Percentiles rank a stretch among this genome's conserved stretches.
These are phyloP conservation scores for Gandaritis pyraliata DNA, from an alignment of 2,888 invertebrate genomes.

Conservation along the genomic window DNA sequence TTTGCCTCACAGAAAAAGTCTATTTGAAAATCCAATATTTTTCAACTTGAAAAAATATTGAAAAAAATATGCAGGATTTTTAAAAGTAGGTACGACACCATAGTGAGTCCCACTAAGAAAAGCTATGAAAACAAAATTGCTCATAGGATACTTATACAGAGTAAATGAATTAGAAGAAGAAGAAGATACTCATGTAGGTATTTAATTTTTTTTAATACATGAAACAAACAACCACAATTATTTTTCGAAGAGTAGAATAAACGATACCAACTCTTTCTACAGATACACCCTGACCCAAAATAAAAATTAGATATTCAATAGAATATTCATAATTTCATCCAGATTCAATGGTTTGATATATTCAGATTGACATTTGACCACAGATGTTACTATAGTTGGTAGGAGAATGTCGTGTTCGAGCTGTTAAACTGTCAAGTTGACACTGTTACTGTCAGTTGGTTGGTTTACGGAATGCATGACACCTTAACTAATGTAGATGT, in stretches of 20 bases:
- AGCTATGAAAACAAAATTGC: no score
- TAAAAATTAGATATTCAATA: constrained; percentile 19
- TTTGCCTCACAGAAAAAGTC: no score
- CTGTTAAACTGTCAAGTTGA: constrained; percentile 19
- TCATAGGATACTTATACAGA: no score
- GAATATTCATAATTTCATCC: constrained; percentile 26
- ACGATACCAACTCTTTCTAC: not conserved
- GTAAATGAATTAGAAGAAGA: no score
- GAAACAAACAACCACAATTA: no score
- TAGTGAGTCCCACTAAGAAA: no score
- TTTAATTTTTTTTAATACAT: no score
- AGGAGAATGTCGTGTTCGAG: constrained; percentile 7
- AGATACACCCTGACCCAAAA: constrained; percentile 10
- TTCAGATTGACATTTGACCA: constrained; percentile 15
- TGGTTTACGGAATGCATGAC: not conserved
- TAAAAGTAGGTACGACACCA: no score
- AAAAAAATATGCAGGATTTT: no score
- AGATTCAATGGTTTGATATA: constrained; percentile 10
- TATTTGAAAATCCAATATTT: no score
- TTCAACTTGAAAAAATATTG: no score
- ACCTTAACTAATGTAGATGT: not conserved
- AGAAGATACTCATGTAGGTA: no score
- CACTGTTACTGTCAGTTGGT: constrained; percentile 7
- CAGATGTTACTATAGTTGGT: constrained; percentile 1
- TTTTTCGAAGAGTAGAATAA: not conserved